These are phyloP conservation scores for Plecturocebus donacophilus DNA, from an alignment of 2,113 vertebrate genomes.

Conservation along the genomic window DNA sequence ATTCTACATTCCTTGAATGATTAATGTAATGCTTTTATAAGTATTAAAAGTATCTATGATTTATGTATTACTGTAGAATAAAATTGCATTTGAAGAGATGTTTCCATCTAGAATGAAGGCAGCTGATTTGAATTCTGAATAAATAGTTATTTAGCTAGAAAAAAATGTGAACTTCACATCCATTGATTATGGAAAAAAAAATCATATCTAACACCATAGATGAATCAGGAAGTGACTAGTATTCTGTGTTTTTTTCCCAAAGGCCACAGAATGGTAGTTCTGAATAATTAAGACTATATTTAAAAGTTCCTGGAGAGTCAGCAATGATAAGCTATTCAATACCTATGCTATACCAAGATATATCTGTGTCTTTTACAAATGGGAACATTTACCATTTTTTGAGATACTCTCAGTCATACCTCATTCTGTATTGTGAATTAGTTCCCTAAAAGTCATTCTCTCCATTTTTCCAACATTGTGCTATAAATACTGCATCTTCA, in stretches of 20 bases:
- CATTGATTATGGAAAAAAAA: background rate
- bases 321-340: background rate
- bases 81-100: background rate
- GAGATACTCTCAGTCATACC: background rate
- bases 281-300: background rate
- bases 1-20: background rate
- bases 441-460: background rate
- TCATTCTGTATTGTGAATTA: background rate
- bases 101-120: background rate
- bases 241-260: conserved; percentile 9
- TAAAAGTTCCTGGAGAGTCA: background rate
- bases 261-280: background rate
- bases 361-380: background rate
- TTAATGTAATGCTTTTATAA: background rate
- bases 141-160: background rate
- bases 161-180: background rate
- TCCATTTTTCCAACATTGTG: background rate
- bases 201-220: background rate
- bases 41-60: background rate
- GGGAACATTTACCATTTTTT: background rate
- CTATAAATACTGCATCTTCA: background rate
- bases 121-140: background rate
- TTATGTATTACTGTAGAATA: background rate
- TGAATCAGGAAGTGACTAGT: background rate
- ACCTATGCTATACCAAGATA: background rate